phyloP scores from a whole-genome alignment of 2,797 vertebrate species.

The Catamblyrhynchus diadema region DNA sequence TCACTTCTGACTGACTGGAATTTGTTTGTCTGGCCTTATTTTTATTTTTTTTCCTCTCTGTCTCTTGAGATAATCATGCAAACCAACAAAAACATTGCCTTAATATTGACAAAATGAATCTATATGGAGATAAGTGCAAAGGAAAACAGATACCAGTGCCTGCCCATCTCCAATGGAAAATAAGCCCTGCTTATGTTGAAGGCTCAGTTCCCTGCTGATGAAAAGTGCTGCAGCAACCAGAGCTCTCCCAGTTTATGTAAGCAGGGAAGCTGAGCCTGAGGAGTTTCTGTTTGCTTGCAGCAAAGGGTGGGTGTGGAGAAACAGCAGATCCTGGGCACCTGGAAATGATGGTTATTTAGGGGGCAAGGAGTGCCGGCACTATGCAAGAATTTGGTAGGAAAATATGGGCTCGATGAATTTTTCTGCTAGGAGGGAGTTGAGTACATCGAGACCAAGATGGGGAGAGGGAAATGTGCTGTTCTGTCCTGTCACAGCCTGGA shows the following conservation, averaged over 20 bases:
- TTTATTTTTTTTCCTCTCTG: not conserved
- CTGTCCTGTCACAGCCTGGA: not conserved
- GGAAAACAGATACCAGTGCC: not conserved
- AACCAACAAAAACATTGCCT: not conserved
- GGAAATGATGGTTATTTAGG: not conserved
- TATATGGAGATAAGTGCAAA: not conserved
- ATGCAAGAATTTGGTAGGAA: not conserved
- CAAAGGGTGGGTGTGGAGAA: not conserved
- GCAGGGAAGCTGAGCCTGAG: not conserved
- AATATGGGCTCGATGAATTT: not conserved
- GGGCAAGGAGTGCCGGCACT: not conserved
- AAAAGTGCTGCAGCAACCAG: not conserved
- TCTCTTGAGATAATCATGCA: not conserved
- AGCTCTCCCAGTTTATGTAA: not conserved
- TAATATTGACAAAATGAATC: not conserved
- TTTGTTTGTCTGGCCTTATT: not conserved
- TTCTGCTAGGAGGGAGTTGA: not conserved
- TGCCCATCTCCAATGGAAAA: slow-evolving; percentile 10
- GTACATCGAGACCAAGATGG: not conserved
- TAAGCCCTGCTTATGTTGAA: not conserved
- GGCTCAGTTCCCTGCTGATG: not conserved
- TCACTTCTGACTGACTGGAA: not conserved
- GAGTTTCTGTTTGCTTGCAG: not conserved
- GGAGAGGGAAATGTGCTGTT: not conserved
- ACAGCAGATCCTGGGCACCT: not conserved